phyloP scores from a whole-genome alignment of 2,113 vertebrate genomes.

The Charina bottae region DNA sequence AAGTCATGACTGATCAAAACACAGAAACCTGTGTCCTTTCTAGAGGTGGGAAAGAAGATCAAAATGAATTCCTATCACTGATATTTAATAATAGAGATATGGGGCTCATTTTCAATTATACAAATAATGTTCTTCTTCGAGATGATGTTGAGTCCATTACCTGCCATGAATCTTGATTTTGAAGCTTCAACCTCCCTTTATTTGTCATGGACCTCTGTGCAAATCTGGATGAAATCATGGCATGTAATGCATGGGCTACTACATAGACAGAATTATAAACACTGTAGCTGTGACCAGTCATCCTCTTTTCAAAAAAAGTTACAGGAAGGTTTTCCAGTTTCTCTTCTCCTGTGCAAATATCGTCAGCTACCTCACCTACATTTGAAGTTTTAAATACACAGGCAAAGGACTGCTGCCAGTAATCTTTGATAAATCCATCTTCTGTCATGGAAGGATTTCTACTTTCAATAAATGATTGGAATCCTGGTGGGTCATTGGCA shows the following conservation, averaged over 20 bases:
- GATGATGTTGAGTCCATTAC: not conserved
- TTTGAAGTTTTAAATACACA: not conserved
- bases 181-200: no score
- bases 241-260: conserved; percentile 2
- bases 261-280: conserved; percentile 22
- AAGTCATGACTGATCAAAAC: not conserved
- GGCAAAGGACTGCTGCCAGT: conserved; percentile 3
- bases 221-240: not conserved
- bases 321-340: conserved; percentile 5
- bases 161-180: not conserved
- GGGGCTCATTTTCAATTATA: not conserved
- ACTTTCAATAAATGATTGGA: not conserved
- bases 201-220: no score
- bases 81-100: not conserved
- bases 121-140: not conserved
- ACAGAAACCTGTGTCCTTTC: not conserved
- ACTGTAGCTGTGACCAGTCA: conserved; percentile 19
- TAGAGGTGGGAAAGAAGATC: not conserved
- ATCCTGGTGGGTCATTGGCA: not conserved
- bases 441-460: not conserved
- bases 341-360: not conserved
- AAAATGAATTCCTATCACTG: not conserved
- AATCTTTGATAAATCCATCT: conserved; percentile 21
- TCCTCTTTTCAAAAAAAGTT: conserved; percentile 2
- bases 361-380: not conserved